Conservation (phyloP, 2,113 vertebrate species). For the Antechinus stuartii region DNA sequence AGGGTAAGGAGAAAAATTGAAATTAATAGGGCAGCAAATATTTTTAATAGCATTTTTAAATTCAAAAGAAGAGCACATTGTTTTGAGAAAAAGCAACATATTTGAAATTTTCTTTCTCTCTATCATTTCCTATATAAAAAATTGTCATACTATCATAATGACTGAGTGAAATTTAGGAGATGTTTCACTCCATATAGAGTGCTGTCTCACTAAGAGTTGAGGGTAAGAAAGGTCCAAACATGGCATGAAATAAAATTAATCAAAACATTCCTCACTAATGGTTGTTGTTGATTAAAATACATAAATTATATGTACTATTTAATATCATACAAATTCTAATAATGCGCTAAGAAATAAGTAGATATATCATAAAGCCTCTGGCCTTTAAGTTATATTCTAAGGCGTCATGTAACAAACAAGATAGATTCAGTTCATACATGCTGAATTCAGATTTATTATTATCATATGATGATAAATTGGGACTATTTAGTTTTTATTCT, state of each 20-base stretch:
- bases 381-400: background rate
- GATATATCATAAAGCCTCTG: rapidly evolving
- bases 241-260: background rate
- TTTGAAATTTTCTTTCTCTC: background rate
- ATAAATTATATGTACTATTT: rapidly evolving
- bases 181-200: background rate
- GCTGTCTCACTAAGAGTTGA: background rate
- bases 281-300: background rate
- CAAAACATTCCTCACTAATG: background rate
- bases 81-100: background rate
- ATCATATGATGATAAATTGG: background rate
- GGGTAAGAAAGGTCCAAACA: background rate
- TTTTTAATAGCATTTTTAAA: background rate
- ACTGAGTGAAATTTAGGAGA: background rate
- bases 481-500: background rate
- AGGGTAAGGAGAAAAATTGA: background rate
- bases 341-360: background rate
- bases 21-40: no score
- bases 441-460: background rate
- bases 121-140: background rate
- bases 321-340: rapidly evolving
- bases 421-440: background rate
- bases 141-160: background rate
- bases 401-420: background rate
- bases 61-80: background rate